Evolutionary conservation across 2,888 invertebrate species (phyloP).

Genomic region (Oeneis ivallda): DNA sequence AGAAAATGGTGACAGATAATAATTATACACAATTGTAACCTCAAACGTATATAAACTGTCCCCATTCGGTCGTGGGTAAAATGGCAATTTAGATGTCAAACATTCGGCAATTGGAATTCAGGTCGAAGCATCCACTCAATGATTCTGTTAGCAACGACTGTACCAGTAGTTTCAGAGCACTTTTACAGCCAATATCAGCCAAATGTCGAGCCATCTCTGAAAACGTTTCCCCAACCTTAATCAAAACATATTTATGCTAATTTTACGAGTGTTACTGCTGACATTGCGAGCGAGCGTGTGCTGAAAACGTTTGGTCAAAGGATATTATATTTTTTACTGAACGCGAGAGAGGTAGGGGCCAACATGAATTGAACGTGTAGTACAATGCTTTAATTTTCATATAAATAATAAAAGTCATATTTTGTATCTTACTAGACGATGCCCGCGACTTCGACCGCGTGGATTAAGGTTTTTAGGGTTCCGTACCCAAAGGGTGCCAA

Average conservation of each 20-base stretch:
- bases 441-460: too few species aligned
- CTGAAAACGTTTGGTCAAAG: background rate
- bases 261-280: background rate
- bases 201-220: background rate
- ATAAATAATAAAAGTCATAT: too few species aligned
- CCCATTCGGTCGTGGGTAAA: background rate
- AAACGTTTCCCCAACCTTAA: background rate
- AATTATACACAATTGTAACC: too few species aligned
- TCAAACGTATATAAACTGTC: too few species aligned
- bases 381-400: too few species aligned
- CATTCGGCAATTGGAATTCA: background rate
- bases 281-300: background rate
- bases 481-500: too few species aligned
- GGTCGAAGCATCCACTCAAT: background rate
- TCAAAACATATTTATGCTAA: slow-evolving; percentile 1
- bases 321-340: too few species aligned
- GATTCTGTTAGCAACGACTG: background rate
- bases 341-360: too few species aligned
- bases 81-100: background rate
- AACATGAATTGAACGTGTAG: too few species aligned
- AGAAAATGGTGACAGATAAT: too few species aligned
- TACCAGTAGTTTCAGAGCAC: background rate
- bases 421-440: too few species aligned
- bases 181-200: background rate
- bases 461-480: too few species aligned